phyloP scores from a whole-genome alignment of 2,113 vertebrate genomes.

The Alligator mississippiensis region DNA sequence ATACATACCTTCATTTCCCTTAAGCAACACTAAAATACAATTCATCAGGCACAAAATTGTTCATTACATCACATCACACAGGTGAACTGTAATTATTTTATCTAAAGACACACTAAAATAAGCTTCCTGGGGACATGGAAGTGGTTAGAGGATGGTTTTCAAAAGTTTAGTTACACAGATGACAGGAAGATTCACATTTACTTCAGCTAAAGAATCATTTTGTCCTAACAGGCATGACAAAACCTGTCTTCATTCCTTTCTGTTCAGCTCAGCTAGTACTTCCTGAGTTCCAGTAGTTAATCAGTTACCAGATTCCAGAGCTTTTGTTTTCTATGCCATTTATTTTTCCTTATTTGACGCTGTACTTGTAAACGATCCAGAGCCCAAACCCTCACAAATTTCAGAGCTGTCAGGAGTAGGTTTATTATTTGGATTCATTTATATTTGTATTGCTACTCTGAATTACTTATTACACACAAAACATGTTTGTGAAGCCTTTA shows the following conservation, averaged over 20 bases:
- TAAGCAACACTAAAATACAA: not conserved
- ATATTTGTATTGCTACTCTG: conserved; percentile 16
- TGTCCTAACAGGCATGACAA: conserved; percentile 83
- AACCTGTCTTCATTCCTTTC: conserved; percentile 89
- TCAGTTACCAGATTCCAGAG: conserved; percentile 83
- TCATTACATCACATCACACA: not conserved
- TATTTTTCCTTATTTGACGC: conserved; percentile 72
- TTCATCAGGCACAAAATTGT: not conserved
- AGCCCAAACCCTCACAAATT: conserved; percentile 30
- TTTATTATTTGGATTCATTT: conserved; percentile 22
- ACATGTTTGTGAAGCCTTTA: not conserved
- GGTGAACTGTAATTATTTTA: not conserved
- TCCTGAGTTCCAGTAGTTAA: conserved; percentile 80
- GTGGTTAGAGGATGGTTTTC: conserved; percentile 30
- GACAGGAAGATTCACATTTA: conserved; percentile 69
- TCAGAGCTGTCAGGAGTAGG: not conserved
- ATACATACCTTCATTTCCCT: not conserved
- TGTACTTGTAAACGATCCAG: conserved; percentile 66
- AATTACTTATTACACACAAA: not conserved
- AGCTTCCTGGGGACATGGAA: not conserved
- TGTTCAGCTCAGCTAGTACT: conserved; percentile 80
- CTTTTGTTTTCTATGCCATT: conserved; percentile 77
- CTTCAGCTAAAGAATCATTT: conserved; percentile 76
- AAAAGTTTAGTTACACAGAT: conserved; percentile 44
- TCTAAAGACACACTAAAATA: conserved; percentile 14